Conservation (phyloP, 2,797 vertebrate species). For the Eutrigla gurnardus region DNA sequence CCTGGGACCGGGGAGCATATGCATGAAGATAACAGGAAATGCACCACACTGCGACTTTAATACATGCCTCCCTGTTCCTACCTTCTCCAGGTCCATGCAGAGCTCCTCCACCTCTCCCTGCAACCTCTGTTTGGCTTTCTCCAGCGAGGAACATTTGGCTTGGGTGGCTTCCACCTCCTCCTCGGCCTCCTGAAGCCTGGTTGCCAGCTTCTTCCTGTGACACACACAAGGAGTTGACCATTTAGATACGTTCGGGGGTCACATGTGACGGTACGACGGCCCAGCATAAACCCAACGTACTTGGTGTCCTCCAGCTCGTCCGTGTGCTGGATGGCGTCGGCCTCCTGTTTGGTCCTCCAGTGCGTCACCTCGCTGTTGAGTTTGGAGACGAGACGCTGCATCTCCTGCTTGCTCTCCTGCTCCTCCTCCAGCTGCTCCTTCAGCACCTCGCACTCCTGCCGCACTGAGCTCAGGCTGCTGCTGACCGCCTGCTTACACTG, state of each 20-base stretch:
- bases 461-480: constrained; percentile 68
- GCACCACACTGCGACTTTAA: background rate
- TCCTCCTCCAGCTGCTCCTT: constrained; percentile 90
- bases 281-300: constrained; percentile 63
- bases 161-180: constrained; percentile 85
- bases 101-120: constrained; percentile 88
- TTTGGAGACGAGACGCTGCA: constrained; percentile 87
- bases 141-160: constrained; percentile 86
- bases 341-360: constrained; percentile 86
- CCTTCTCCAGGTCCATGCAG: constrained; percentile 88
- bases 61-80: constrained; percentile 31
- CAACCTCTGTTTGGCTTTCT: constrained; percentile 87
- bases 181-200: constrained; percentile 85
- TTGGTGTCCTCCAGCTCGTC: constrained; percentile 88
- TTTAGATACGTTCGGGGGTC: background rate
- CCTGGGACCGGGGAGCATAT: constrained; percentile 64
- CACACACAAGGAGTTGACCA: constrained; percentile 5
- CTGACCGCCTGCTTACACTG: constrained; percentile 78
- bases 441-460: constrained; percentile 83
- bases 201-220: constrained; percentile 84
- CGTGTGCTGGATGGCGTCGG: constrained; percentile 82
- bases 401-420: constrained; percentile 88
- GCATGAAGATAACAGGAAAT: background rate
- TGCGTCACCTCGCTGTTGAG: constrained; percentile 87
- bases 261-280: fast-evolving